Percentiles rank a stretch among this genome's conserved stretches.
Conservation (phyloP, 2,888 invertebrate species). For the Cantharis flavilabris region DNA sequence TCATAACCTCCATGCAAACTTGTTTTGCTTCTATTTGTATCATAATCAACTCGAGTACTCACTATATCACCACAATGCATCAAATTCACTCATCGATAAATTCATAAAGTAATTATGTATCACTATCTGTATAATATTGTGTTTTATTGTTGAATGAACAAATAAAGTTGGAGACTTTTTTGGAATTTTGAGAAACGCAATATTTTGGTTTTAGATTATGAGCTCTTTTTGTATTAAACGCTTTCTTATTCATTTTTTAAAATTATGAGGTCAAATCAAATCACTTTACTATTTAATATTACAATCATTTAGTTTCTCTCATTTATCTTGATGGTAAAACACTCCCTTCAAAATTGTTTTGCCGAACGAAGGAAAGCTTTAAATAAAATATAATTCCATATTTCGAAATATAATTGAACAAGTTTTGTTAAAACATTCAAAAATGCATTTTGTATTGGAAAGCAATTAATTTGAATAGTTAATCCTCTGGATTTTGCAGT, state of each 20-base stretch:
- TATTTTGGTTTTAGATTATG: too few relatives aligned
- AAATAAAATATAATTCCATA: neutral
- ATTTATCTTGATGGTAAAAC: too few relatives aligned
- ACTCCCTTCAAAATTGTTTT: neutral
- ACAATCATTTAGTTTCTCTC: too few relatives aligned
- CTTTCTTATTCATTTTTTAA: too few relatives aligned
- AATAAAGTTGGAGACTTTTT: neutral
- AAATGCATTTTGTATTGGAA: neutral
- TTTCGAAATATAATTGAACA: neutral
- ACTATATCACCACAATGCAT: neutral
- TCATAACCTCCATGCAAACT: neutral
- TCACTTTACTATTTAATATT: too few relatives aligned
- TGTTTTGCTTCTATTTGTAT: too few relatives aligned
- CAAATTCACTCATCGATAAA: neutral
- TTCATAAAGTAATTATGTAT: neutral
- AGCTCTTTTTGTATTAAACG: too few relatives aligned
- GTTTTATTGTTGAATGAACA: neutral
- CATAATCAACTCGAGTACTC: neutral
- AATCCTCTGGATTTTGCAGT: neutral
- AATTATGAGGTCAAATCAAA: too few relatives aligned
- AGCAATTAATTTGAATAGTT: neutral
- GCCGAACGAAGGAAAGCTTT: neutral
- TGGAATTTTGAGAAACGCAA: too few relatives aligned
- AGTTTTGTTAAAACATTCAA: neutral
- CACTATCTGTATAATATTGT: neutral